Conservation (phyloP, 2,888 invertebrate genomes). For the Thyatira batis region DNA sequence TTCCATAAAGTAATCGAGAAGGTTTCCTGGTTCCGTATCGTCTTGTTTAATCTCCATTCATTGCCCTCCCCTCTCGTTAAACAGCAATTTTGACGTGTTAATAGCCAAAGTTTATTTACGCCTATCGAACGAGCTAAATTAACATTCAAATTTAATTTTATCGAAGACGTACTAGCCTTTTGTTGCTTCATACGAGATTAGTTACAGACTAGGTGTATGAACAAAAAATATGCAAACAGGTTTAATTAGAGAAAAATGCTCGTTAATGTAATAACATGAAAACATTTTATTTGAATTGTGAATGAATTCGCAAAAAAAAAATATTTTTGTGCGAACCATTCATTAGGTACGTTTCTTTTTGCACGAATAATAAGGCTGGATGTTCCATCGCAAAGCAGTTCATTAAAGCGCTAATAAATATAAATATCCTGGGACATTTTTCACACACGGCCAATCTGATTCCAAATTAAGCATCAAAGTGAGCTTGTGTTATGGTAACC, state of each 20-base stretch:
- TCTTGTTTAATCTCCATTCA: constrained; percentile 76
- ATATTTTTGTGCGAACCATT: constrained; percentile 17
- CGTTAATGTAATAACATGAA: constrained; percentile 15
- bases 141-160: constrained; percentile 56
- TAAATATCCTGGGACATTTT: no score
- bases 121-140: constrained; percentile 60
- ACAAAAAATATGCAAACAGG: no score
- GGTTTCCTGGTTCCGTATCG: constrained; percentile 65
- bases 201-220: no score
- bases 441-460: no score
- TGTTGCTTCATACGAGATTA: neutral
- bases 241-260: neutral
- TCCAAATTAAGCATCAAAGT: no score
- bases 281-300: constrained; percentile 24
- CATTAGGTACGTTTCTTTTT: constrained; percentile 7
- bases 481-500: no score
- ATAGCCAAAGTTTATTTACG: constrained; percentile 72
- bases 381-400: constrained; percentile 36
- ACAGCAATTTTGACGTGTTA: constrained; percentile 76
- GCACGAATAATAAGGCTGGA: constrained; percentile 16
- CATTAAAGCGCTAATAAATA: constrained; percentile 48
- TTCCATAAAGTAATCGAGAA: constrained; percentile 72
- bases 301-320: constrained; percentile 22
- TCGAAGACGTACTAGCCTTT: constrained; percentile 17
- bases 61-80: constrained; percentile 70